Base-by-base conservation (phyloP, 2,113 vertebrate species). In the Elgaria multicarinata region DNA sequence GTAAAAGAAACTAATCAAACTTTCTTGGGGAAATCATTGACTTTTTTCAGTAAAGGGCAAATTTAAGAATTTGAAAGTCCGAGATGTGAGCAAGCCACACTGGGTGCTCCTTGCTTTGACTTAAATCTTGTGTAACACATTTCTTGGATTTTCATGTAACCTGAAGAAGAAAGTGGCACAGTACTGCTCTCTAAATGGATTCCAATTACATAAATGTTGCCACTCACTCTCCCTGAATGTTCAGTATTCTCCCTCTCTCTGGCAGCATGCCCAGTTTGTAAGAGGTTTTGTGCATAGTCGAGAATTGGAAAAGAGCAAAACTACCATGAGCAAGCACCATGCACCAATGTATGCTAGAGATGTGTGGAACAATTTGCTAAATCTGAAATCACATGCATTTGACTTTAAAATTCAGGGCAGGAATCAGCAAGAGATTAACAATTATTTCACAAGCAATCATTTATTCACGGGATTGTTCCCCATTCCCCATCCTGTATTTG, bases 1-100 rank as follows among this genome's bases (percentile, higher is more conserved):
- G 97, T 98, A 97, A 97, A 97, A 98, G 97, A 98, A 98, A 97
- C 97, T 97, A 97, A 97, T 97, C 97, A 98, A 98, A 98, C 97
- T 98, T 98, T 97, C 96, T 97, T 97, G 97, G 97, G 95, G 96
- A 97, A 98, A 97, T 97, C 97, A 97, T 97, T 98, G 97, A 98
- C 97, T 98, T 98, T 97, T 98, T 98, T 93, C 97, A 97, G 97
- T 97, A 98, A 97, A 98, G 97, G 97, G 97, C 97, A 97, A 97
- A 97, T 97, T 97, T 97, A 96, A 97, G 96, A 97, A 97, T 97
- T 97, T 96, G 92, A 94, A 96, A 98, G 97, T 98, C 97, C 96
- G 1, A 98, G 95, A 96, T 96, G 92, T 90, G 92, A 95, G 94
- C 85, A 92, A 92, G 90, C 91, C 90, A 87, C 81, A 92, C 78